A percentile compares a stretch with the other conserved stretches of the same genome.
Evolutionary conservation across 2,797 vertebrate genomes (phyloP).

Genomic region (Sphenodon punctatus): DNA sequence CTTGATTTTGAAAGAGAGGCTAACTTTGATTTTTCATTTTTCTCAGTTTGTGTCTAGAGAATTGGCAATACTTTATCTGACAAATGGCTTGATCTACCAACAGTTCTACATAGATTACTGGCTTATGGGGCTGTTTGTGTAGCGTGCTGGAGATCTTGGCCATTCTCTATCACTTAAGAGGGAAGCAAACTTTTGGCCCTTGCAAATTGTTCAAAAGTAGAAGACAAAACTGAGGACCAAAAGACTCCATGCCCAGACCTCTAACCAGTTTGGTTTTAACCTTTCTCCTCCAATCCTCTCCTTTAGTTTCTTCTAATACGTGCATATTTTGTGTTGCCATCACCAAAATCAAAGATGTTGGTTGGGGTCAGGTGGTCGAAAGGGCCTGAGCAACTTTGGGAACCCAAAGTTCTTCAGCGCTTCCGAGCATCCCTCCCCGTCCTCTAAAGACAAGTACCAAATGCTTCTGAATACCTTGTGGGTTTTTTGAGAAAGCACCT

Average conservation of each 20-base stretch:
- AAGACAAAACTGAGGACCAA: not conserved
- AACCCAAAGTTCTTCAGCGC: too few species aligned
- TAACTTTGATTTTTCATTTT: not conserved
- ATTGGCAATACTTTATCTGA: not conserved
- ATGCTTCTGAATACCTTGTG: too few species aligned
- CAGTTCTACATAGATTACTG: rapidly evolving
- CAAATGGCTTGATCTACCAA: not conserved
- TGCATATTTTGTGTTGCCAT: too few species aligned
- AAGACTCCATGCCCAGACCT: not conserved
- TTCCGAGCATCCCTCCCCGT: too few species aligned
- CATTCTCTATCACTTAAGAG: not conserved
- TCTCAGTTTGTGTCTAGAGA: not conserved
- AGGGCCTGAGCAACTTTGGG: too few species aligned
- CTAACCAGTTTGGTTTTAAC: rapidly evolving
- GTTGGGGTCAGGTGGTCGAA: too few species aligned
- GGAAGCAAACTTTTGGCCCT: not conserved
- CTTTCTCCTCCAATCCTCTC: too few species aligned
- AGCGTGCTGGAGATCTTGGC: too few species aligned
- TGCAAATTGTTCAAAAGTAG: not conserved
- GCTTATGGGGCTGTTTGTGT: not conserved
- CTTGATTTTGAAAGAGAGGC: not conserved
- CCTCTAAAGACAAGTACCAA: too few species aligned
- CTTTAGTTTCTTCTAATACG: too few species aligned
- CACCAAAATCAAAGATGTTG: too few species aligned
- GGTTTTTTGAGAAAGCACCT: too few species aligned